Evolutionary conservation across 2,113 vertebrate species (phyloP), one percentile per base, ranked within the genome.

Genomic region (Ardeotis arabs): DNA sequence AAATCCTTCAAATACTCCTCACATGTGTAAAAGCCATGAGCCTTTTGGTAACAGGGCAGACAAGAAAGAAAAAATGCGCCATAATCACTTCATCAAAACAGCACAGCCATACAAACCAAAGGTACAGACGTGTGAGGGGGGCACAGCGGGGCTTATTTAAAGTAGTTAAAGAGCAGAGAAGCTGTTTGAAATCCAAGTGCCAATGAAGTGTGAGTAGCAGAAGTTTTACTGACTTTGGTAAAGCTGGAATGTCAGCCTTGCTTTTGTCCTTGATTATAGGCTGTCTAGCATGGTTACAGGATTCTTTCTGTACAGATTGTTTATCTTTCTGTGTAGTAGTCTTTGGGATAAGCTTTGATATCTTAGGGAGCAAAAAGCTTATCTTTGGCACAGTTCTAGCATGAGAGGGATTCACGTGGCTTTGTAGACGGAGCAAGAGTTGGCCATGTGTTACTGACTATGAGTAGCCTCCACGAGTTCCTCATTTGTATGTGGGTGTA

Each of bases 71-170:
- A 99, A 99, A 97, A 99, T 98, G 59, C 98, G 99, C 79, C 99
- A 99, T 96, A 99, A 99, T 97, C 99, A 99, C 97, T 99, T 99
- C 98, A 99, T 99, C 96, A 99, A 99, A 98, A 99, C 99, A 52
- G 99, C 99, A 3, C 99, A 99, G 97, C 99, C 99, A 0, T 99
- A 99, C 97, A 99, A 99, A 98, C 99, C 99, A 96, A 99, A 99
- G 98, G 99, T 99, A 97, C 23, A 41, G 91, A 41, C 39, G 17
- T 47, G 58, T 35, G 21, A 58, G 44, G 59, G 67, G 50, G 68
- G 0, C 10, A 1, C 0, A 0, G 4, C 5, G 58, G 24, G 41
- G 7, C 25, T 85, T 49, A 15, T 52, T 68, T 60, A 25, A 33
- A 8, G 11, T 8, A 23, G 41, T 59, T 55, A 29, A 9, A 53